Evolutionary conservation across 2,888 invertebrate species (phyloP).

Genomic region (Thyatira batis): DNA sequence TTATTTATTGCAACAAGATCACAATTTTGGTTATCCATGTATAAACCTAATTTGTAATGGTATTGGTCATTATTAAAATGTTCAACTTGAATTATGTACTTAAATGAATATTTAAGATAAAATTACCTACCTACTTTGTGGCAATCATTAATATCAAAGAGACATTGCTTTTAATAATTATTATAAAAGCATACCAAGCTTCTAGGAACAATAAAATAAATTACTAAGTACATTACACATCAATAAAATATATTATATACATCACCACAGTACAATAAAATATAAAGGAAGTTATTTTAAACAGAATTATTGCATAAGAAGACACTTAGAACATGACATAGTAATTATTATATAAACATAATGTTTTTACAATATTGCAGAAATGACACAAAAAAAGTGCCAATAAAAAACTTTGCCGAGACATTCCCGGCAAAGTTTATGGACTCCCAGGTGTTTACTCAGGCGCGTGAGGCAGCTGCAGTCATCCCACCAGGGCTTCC

Average conservation of each 20-base stretch:
- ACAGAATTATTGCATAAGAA: not conserved
- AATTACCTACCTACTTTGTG: too few species aligned
- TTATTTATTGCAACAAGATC: too few species aligned
- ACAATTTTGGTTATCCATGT: too few species aligned
- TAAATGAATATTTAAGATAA: too few species aligned
- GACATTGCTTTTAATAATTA: not conserved
- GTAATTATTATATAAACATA: conserved; percentile 1
- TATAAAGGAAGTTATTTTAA: not conserved
- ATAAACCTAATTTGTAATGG: too few species aligned
- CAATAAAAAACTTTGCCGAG: conserved; percentile 84
- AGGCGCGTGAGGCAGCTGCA: conserved; percentile 81
- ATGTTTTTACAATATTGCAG: conserved; percentile 40
- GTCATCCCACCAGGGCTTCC: conserved; percentile 58
- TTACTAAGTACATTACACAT: too few species aligned
- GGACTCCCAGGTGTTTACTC: conserved; percentile 81
- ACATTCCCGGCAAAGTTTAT: conserved; percentile 86
- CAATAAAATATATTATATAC: too few species aligned
- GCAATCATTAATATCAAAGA: too few species aligned
- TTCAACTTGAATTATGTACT: too few species aligned
- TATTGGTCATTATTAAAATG: too few species aligned
- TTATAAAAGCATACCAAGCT: not conserved
- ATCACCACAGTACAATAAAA: too few species aligned
- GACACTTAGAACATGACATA: not conserved
- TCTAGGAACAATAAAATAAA: too few species aligned
- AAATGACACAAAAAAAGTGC: conserved; percentile 82